These are phyloP conservation scores for Myotis findleyi DNA, from an alignment of 2,797 vertebrate genomes.

Conservation along the genomic window DNA sequence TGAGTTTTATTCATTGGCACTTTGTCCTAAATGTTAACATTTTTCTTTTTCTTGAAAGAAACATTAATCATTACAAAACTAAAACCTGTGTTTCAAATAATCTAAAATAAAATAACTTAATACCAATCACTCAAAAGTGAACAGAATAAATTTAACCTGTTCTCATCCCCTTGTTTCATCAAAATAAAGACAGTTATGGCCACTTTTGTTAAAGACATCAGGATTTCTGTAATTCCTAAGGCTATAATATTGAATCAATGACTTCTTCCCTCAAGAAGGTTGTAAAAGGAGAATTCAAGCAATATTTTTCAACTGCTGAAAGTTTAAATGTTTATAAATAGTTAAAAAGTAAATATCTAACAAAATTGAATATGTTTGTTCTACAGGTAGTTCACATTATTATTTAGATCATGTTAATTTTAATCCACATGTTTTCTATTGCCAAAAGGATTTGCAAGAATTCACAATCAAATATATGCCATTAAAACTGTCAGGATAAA, in stretches of 20 bases:
- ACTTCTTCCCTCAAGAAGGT: background rate
- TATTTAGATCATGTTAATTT: constrained; percentile 17
- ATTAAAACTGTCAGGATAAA: constrained; percentile 28
- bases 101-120: constrained; percentile 3
- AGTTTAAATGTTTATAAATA: background rate
- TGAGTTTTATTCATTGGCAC: background rate
- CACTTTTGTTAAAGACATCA: background rate
- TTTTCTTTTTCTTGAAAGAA: constrained; percentile 28
- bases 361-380: background rate
- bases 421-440: background rate
- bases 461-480: background rate
- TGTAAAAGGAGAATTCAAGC: background rate
- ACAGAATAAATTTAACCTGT: background rate
- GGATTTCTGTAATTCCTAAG: background rate
- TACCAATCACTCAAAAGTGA: background rate
- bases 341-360: constrained; percentile 27
- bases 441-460: background rate
- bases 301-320: background rate
- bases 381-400: background rate
- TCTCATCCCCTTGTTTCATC: background rate
- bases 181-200: background rate
- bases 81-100: background rate
- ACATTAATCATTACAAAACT: background rate
- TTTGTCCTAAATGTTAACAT: constrained; percentile 8
- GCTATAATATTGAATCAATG: background rate